A percentile compares a stretch with the other conserved stretches of the same genome.
These are phyloP conservation scores for Abramis brama DNA, from an alignment of 2,113 vertebrate species.

Conservation along the genomic window DNA sequence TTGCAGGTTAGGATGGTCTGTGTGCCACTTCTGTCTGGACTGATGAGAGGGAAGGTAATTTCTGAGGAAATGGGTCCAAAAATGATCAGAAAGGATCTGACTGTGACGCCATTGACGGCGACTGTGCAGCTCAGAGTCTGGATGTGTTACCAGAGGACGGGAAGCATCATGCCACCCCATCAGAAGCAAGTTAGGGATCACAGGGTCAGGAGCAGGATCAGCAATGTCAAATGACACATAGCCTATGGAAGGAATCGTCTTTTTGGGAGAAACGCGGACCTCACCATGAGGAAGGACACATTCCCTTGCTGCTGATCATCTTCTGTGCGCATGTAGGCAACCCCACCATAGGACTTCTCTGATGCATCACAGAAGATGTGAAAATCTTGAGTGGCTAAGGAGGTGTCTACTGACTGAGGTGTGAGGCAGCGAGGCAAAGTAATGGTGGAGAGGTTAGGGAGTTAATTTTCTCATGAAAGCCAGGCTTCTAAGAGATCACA, in stretches of 20 bases:
- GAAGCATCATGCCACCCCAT: background rate
- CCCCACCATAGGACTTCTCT: background rate
- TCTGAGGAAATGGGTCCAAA: background rate
- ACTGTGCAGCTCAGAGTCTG: background rate
- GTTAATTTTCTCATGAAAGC: background rate
- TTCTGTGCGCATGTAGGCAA: background rate
- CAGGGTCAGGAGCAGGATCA: background rate
- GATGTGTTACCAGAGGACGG: background rate
- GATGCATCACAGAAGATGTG: background rate
- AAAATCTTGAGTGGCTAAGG: background rate
- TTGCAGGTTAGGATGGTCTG: background rate
- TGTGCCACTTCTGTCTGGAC: background rate
- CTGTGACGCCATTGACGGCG: background rate
- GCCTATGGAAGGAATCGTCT: background rate
- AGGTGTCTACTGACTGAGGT: background rate
- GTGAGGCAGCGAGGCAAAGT: background rate
- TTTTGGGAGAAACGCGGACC: background rate
- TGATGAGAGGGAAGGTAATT: background rate
- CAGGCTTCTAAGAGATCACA: background rate
- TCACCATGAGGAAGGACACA: background rate
- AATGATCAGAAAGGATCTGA: background rate
- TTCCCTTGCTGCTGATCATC: background rate
- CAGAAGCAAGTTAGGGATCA: background rate
- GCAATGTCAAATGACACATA: background rate
- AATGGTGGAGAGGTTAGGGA: background rate